Conservation (phyloP, 2,113 vertebrate species). For the Ochotona curzoniae region DNA sequence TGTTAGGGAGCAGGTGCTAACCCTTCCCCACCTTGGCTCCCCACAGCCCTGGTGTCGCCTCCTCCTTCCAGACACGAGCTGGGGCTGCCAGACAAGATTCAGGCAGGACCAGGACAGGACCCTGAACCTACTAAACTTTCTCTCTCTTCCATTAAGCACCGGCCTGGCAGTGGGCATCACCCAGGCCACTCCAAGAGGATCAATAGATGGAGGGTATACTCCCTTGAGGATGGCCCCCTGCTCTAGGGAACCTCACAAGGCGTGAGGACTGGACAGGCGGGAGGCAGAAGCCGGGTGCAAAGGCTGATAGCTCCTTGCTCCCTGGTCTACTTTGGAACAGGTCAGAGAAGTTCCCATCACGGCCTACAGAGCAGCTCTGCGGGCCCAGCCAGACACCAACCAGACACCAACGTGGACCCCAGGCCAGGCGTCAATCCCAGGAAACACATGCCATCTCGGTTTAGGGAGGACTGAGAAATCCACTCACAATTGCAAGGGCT, state of each 20-base stretch:
- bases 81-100: background rate
- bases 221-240: background rate
- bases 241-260: background rate
- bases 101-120: background rate
- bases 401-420: too few species aligned
- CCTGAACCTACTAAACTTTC: background rate
- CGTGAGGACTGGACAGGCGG: background rate
- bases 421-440: background rate
- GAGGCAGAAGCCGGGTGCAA: too few species aligned
- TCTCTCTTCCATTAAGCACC: background rate
- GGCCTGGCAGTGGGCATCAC: background rate
- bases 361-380: too few species aligned
- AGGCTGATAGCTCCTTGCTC: too few species aligned
- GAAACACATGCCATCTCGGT: background rate
- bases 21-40: rapidly evolving
- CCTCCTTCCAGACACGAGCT: background rate
- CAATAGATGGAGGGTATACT: background rate
- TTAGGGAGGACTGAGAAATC: slow-evolving; percentile 31
- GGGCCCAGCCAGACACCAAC: too few species aligned
- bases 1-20: background rate
- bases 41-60: background rate
- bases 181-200: too few species aligned
- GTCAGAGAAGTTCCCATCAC: background rate
- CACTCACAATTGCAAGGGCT: slow-evolving; percentile 63
- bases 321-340: background rate